Evolutionary conservation across 2,888 invertebrate species (phyloP).

Genomic region (Ptychoptera albimana): DNA sequence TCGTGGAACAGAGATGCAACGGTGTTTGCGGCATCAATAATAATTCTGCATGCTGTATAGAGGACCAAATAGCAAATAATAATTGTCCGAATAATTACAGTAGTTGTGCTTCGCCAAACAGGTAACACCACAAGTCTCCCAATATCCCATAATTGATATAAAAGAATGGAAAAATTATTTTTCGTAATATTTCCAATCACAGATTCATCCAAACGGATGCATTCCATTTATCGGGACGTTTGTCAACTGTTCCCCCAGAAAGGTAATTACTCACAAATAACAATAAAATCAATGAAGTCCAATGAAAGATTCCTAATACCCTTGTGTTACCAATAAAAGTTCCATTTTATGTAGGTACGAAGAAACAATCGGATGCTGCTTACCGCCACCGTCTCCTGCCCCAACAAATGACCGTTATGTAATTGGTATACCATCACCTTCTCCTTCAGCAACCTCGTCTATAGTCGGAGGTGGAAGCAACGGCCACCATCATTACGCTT

Average conservation of each 20-base stretch:
- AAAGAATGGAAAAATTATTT: slow-evolving; percentile 4
- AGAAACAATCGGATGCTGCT: slow-evolving; percentile 20
- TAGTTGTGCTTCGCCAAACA: not conserved
- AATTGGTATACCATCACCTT: slow-evolving; percentile 14
- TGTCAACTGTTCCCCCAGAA: slow-evolving; percentile 17
- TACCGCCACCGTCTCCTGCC: slow-evolving; percentile 30
- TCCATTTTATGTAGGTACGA: slow-evolving; percentile 15
- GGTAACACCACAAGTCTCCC: not conserved
- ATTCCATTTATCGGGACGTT: slow-evolving; percentile 9
- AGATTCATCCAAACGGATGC: too few relatives aligned
- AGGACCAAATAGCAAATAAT: not conserved
- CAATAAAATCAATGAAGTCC: not conserved
- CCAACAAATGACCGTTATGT: slow-evolving; percentile 27
- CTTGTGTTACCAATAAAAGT: too few relatives aligned
- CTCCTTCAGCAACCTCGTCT: slow-evolving; percentile 4
- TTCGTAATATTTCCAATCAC: not conserved
- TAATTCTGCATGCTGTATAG: not conserved
- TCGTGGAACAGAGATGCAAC: not conserved
- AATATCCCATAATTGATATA: slow-evolving; percentile 9
- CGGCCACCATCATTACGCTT: slow-evolving; percentile 3
- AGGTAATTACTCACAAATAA: slow-evolving; percentile 10
- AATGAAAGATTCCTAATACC: too few relatives aligned
- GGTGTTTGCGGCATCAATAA: not conserved
- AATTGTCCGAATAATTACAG: not conserved
- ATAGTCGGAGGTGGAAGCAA: not conserved